Evolutionary conservation across 2,888 invertebrate species (phyloP), one percentile per base, ranked within the genome.

Genomic region (Deladenus siricidicola): DNA sequence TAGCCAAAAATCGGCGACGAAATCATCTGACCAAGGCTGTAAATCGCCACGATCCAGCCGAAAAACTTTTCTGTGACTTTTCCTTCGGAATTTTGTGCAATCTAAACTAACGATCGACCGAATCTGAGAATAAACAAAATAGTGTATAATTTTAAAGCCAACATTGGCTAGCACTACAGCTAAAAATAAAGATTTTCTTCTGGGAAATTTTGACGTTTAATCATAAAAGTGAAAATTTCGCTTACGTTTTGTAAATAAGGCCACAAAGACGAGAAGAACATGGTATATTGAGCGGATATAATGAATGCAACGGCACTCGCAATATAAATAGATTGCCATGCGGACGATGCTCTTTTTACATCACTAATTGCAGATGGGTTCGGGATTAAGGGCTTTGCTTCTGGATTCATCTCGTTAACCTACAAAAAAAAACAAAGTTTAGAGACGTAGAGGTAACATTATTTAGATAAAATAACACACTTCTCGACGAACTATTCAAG

Each of bases 11-110:
- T 28, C 2, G 80, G 80, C 1, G 80, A 78, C 4, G 80, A 77
- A n/a, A 79, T 51, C 26, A 80, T 72, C 66, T 81, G 80, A 6
- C 80, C 80, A 6, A 80, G 47, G 48, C 79, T 79, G 66, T 79
- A 80, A 0, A 75, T 68, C 3, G 80, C 79, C 1, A 80, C 78
- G 17, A 80, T 78, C 75, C 78, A 80, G 6, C 80, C 80, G 19
- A 80, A 72, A 59, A 78, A 79, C 2, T 52, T 62, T 39, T 71
- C 70, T 2, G 29, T 48, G 23, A 58, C 53, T 14, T 45, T 48
- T 39, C 49, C 44, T 45, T 64, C 64, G 23, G 60, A 50, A 58
- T 61, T 21, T 24, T 3, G 42, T 34, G 10, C 28, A 14, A 50
- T n/a, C 23, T 8, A n/a, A 53, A 47, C 6, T 23, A 6, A 21